phyloP scores from a whole-genome alignment of 2,113 vertebrate genomes.

The Anthoscopus minutus region DNA sequence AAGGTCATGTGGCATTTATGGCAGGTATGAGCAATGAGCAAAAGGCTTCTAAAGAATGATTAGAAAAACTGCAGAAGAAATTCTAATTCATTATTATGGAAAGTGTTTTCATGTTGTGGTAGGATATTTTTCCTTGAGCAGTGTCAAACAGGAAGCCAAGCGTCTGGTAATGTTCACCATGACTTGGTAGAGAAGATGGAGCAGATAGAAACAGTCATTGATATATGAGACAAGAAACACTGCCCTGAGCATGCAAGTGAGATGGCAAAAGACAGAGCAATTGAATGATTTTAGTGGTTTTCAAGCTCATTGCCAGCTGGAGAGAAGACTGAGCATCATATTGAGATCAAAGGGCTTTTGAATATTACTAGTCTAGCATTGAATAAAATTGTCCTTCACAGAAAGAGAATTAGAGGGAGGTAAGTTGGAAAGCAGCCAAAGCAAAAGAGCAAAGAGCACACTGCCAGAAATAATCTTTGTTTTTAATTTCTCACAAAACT shows the following conservation, averaged over 20 bases:
- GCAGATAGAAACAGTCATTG: neutral
- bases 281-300: neutral
- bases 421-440: neutral
- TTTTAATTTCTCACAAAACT: neutral
- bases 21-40: neutral
- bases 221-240: neutral
- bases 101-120: neutral
- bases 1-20: neutral
- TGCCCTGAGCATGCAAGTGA: neutral
- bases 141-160: neutral
- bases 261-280: neutral
- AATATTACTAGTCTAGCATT: neutral
- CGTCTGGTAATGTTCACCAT: neutral
- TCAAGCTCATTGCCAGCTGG: neutral
- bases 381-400: neutral
- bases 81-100: neutral
- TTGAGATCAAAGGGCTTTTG: neutral
- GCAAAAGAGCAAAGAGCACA: neutral
- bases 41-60: neutral
- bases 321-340: neutral
- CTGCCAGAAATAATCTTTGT: neutral
- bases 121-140: neutral
- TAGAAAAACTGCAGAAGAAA: neutral
- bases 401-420: neutral
- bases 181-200: neutral